phyloP scores from a whole-genome alignment of 1,140 invertebrate genomes.

The Protaetia brevitarsis region DNA sequence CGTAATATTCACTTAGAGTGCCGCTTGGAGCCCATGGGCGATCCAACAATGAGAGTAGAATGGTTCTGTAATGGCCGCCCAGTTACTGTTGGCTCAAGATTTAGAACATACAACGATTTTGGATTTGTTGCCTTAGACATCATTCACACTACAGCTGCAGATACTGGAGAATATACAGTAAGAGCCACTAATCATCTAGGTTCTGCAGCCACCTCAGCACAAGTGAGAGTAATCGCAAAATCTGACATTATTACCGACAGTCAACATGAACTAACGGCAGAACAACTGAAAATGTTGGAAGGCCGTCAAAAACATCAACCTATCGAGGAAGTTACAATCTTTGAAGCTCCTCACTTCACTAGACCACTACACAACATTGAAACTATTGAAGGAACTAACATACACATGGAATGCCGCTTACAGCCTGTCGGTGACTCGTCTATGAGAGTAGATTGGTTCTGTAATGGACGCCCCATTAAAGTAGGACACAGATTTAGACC shows the following conservation, averaged over 20 bases:
- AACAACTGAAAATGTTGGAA: slow-evolving; percentile 93
- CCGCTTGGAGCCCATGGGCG: slow-evolving; percentile 87
- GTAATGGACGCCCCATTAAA: slow-evolving; percentile 85
- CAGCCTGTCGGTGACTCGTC: slow-evolving; percentile 92
- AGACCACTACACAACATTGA: slow-evolving; percentile 86
- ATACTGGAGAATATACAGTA: slow-evolving; percentile 92
- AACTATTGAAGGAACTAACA: slow-evolving; percentile 86
- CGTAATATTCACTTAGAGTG: slow-evolving; percentile 90
- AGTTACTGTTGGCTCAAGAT: slow-evolving; percentile 83
- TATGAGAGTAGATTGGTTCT: slow-evolving; percentile 97
- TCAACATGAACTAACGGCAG: slow-evolving; percentile 91
- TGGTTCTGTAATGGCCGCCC: slow-evolving; percentile 92
- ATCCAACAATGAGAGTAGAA: slow-evolving; percentile 93
- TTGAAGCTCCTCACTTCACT: slow-evolving; percentile 83
- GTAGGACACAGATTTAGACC: slow-evolving; percentile 93
- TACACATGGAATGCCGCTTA: slow-evolving; percentile 88
- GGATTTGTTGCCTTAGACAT: slow-evolving; percentile 91
- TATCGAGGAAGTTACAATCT: slow-evolving; percentile 73
- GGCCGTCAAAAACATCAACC: slow-evolving; percentile 71
- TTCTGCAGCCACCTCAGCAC: slow-evolving; percentile 84
- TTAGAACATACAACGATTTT: slow-evolving; percentile 93
- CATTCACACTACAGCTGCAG: slow-evolving; percentile 78
- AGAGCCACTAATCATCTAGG: slow-evolving; percentile 89
- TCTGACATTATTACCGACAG: slow-evolving; percentile 90
- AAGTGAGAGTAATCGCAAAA: slow-evolving; percentile 77